phyloP scores from a whole-genome alignment of 1,140 invertebrate genomes.

The Drosophila navojoa region DNA sequence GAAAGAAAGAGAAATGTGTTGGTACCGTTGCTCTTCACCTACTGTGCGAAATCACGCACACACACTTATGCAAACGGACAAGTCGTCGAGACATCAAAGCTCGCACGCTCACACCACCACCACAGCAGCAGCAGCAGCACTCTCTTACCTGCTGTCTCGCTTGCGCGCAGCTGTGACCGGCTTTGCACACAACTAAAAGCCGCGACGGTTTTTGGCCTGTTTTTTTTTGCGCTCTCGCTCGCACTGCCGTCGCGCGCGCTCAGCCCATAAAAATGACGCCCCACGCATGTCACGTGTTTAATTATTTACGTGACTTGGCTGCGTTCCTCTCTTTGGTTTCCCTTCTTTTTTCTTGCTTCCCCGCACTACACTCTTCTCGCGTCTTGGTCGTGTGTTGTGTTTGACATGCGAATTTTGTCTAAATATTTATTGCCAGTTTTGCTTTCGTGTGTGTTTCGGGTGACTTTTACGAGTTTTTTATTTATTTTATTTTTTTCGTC shows the following conservation, averaged over 20 bases:
- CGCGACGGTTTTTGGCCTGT: conserved; percentile 24
- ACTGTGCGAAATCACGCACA: conserved; percentile 24
- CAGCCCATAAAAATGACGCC: conserved; percentile 35
- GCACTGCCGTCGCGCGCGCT: neutral
- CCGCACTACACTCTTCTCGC: too few relatives aligned
- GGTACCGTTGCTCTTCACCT: neutral
- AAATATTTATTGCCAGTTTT: conserved; percentile 53
- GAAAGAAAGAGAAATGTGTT: too few relatives aligned
- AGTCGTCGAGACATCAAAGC: conserved; percentile 13
- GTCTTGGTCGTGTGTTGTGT: conserved; percentile 20
- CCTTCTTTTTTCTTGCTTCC: neutral
- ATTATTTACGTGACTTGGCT: conserved; percentile 72
- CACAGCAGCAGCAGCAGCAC: neutral
- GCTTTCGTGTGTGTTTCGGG: conserved; percentile 22
- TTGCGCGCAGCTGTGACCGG: neutral
- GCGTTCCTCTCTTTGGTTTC: conserved; percentile 18
- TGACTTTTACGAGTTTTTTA: conserved; percentile 44
- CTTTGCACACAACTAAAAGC: neutral
- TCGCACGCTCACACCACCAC: neutral
- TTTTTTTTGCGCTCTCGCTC: neutral
- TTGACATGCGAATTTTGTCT: conserved; percentile 53
- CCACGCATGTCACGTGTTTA: conserved; percentile 68
- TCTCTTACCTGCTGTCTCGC: neutral
- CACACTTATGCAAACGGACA: conserved; percentile 17
- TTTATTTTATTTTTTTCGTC: neutral